A percentile compares a stretch with the other conserved stretches of the same genome.
These are phyloP conservation scores for Neuroterus valhalla DNA, from an alignment of 1,140 invertebrate genomes.

Conservation along the genomic window DNA sequence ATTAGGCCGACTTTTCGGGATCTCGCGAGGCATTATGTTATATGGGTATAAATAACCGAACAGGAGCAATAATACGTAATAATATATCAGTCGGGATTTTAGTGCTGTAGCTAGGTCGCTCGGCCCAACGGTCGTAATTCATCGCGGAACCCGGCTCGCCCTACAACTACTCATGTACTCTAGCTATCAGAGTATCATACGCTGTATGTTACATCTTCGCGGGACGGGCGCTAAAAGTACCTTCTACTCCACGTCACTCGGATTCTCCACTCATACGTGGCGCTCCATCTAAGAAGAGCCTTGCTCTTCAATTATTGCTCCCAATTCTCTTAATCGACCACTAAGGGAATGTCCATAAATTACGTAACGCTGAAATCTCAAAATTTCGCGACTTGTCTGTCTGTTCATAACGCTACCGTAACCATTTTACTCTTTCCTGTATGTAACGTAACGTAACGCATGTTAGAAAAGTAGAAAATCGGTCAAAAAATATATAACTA, in stretches of 20 bases:
- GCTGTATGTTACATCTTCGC: slow-evolving; percentile 12
- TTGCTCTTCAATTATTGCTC: too few species aligned
- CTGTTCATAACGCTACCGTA: too few species aligned
- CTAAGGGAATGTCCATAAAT: too few species aligned
- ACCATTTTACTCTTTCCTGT: too few species aligned
- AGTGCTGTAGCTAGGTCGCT: slow-evolving; percentile 70
- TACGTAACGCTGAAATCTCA: too few species aligned
- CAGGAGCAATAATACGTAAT: slow-evolving; percentile 76
- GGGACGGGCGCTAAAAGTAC: not conserved
- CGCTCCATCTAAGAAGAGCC: not conserved
- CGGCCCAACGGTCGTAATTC: slow-evolving; percentile 74
- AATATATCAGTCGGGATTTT: slow-evolving; percentile 77
- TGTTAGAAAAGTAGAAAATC: too few species aligned
- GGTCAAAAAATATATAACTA: too few species aligned
- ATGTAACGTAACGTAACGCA: too few species aligned
- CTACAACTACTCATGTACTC: slow-evolving; percentile 44
- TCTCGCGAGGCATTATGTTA: slow-evolving; percentile 74
- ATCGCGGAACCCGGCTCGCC: slow-evolving; percentile 66
- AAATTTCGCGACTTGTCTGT: too few species aligned
- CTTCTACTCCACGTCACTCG: not conserved
- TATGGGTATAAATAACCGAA: slow-evolving; percentile 76
- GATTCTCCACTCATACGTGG: not conserved
- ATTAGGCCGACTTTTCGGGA: slow-evolving; percentile 66
- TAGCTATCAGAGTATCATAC: not conserved
- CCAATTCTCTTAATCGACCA: too few species aligned